Evolutionary conservation across 2,113 vertebrate species (phyloP).

Genomic region (Laticauda laticaudata): DNA sequence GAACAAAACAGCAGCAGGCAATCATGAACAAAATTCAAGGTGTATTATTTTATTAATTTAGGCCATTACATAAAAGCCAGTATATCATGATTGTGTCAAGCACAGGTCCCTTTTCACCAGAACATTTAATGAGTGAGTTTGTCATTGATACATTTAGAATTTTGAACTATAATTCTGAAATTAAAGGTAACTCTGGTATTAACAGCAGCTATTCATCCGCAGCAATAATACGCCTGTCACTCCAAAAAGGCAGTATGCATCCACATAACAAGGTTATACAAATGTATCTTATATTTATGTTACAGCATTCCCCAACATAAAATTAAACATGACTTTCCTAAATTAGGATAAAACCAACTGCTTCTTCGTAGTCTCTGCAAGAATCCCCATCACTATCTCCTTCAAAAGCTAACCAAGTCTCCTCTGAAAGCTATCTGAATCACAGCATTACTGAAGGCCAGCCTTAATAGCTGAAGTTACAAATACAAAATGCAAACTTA

Average conservation of each 20-base stretch:
- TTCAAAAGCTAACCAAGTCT: slow-evolving; percentile 3
- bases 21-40: neutral
- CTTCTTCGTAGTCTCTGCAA: slow-evolving; percentile 24
- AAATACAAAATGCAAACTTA: slow-evolving; percentile 38
- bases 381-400: neutral
- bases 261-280: neutral
- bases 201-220: neutral
- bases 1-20: neutral
- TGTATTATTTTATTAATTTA: neutral
- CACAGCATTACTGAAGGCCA: slow-evolving; percentile 21
- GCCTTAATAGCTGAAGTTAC: slow-evolving; percentile 27
- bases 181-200: neutral
- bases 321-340: neutral
- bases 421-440: slow-evolving; percentile 20
- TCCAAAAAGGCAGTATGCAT: neutral
- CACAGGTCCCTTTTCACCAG: neutral
- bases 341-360: slow-evolving; percentile 9
- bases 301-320: slow-evolving; percentile 6
- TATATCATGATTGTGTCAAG: neutral
- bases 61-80: neutral
- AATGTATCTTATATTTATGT: neutral
- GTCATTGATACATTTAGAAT: neutral
- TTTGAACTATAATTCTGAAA: neutral
- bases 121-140: neutral
- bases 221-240: neutral